Evolutionary conservation across 2,113 vertebrate species (phyloP), one percentile per base, ranked within the genome.

Genomic region (Leucopsar rothschildi): DNA sequence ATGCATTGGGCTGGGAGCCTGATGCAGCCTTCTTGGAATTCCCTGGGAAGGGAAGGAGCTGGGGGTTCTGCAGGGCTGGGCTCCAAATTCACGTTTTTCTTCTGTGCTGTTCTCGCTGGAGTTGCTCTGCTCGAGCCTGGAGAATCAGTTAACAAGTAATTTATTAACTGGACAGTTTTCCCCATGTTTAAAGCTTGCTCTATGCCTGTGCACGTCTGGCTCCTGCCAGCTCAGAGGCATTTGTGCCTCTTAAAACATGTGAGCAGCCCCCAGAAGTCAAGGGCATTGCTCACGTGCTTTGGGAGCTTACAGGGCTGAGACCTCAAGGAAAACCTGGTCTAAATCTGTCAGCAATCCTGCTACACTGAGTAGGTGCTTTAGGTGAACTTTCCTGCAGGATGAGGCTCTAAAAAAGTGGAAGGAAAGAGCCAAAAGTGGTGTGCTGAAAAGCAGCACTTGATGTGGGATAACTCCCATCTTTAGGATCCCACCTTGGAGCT

Each of bases 131-230:
- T 77, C 52, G 69, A 60, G 86, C 17, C 39, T 19, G 55, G 59
- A 56, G 55, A n/a, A 60, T 77, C 37, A 31, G 80, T 96, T 96
- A 95, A 86, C 24, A 24, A 61, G 82, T 96, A 33, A 90, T 68
- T 44, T 78, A 96, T 97, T 96, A 97, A 88, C 92, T 14, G 49
- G 40, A 5, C 2, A 6, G 8, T 69, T 94, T 86, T 81, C 49
- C 90, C 20, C 25, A 1, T 35, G 49, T 95, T 42, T 53, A 79
- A 92, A 72, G 69, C 35, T 60, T 37, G 22, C 40, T 66, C 12
- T 90, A 95, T 96, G 94, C 93, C 72, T 82, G 3, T 49, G 57
- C 95, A 95, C 33, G 75, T n/a, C 76, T 63, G 61, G 78, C 31
- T 84, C 13, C 71, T 66, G 66, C 56, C 76, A 78, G 52, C 71